Evolutionary conservation across 2,797 vertebrate species (phyloP).

Genomic region (Pogoniulus pusillus): DNA sequence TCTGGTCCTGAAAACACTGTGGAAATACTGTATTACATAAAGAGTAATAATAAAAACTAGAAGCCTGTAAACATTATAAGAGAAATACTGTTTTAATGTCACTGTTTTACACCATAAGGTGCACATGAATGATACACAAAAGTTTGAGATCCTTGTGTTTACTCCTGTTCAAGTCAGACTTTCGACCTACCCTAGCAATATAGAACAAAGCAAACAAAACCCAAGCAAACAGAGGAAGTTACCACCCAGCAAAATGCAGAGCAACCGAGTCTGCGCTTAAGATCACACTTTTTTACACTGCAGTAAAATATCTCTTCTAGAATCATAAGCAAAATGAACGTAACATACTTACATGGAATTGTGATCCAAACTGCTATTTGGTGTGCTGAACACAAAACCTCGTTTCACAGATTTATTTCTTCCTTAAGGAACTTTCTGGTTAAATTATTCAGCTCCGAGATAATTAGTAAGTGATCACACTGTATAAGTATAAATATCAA

Average conservation of each 20-base stretch:
- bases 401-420: slow-evolving; percentile 4
- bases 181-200: neutral
- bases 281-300: neutral
- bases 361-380: neutral
- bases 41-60: neutral
- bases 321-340: neutral
- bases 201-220: neutral
- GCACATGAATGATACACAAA: neutral
- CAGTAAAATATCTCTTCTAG: neutral
- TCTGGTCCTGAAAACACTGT: slow-evolving; percentile 29
- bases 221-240: neutral
- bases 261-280: neutral
- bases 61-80: neutral
- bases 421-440: neutral
- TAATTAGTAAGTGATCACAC: neutral
- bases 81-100: neutral
- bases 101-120: neutral
- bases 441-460: neutral
- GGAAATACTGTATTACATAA: neutral
- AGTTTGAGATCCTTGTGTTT: slow-evolving; percentile 22
- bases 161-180: slow-evolving; percentile 28
- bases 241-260: neutral
- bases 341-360: slow-evolving; percentile 20
- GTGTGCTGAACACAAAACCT: neutral
- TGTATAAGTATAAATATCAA: neutral